Conservation (phyloP, 2,888 invertebrate species). For the Ferrisia virgata region DNA sequence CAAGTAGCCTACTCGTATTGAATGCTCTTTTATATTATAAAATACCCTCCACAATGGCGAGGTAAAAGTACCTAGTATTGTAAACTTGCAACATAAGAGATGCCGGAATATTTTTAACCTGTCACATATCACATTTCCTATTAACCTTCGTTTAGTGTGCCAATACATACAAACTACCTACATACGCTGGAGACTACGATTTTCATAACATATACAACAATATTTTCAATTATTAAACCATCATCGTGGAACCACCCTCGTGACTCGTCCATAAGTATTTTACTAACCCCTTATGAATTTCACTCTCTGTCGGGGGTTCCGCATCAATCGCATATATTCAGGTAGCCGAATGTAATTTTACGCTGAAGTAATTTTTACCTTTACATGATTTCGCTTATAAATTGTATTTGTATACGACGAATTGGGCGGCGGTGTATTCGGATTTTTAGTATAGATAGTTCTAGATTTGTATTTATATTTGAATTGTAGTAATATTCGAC, state of each 20-base stretch:
- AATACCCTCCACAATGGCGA: not conserved
- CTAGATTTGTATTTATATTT: not conserved
- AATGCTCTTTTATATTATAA: not conserved
- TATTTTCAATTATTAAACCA: not conserved
- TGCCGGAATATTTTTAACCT: not conserved
- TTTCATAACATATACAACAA: not conserved
- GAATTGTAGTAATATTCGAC: not conserved
- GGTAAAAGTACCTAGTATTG: not conserved
- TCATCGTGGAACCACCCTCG: not conserved
- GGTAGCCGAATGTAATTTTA: conserved; percentile 43
- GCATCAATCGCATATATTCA: not conserved
- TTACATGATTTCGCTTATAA: conserved; percentile 20
- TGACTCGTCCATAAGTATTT: not conserved
- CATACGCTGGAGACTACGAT: not conserved
- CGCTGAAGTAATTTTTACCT: conserved; percentile 34
- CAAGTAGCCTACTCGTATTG: not conserved
- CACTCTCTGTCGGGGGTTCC: not conserved
- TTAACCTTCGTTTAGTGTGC: not conserved
- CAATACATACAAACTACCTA: not conserved
- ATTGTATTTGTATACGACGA: not conserved
- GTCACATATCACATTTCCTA: conserved; percentile 30
- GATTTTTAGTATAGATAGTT: no score
- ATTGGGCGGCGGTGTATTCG: not conserved
- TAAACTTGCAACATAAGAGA: not conserved
- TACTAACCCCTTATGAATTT: conserved; percentile 15